Conservation (phyloP, 2,797 vertebrate species). For the Eulemur coronatus region DNA sequence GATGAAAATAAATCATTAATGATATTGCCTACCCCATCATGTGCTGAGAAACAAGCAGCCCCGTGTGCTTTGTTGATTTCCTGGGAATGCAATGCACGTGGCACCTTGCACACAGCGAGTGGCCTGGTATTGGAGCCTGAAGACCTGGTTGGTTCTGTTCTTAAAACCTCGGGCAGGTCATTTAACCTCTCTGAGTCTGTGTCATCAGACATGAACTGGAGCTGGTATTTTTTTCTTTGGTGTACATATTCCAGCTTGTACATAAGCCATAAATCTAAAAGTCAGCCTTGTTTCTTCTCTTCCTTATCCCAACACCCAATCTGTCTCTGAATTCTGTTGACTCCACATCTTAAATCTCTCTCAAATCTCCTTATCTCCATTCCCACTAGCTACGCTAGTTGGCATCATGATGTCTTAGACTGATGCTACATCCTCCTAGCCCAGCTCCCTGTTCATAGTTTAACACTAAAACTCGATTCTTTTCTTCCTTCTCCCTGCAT, state of each 20-base stretch:
- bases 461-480: background rate
- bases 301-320: background rate
- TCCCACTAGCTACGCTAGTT: background rate
- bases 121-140: background rate
- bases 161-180: background rate
- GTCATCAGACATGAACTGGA: background rate
- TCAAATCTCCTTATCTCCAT: background rate
- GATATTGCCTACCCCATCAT: background rate
- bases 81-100: accelerated
- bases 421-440: background rate
- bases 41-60: slow-evolving; percentile 4
- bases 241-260: background rate
- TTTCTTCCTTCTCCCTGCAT: background rate
- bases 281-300: background rate
- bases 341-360: background rate
- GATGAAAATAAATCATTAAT: background rate
- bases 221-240: background rate
- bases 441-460: background rate
- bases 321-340: background rate
- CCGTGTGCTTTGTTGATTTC: background rate
- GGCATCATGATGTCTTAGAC: background rate
- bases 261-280: background rate
- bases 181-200: background rate
- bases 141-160: background rate
- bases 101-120: background rate